Conservation (phyloP, 2,888 invertebrate species). For the Oithona nana region DNA sequence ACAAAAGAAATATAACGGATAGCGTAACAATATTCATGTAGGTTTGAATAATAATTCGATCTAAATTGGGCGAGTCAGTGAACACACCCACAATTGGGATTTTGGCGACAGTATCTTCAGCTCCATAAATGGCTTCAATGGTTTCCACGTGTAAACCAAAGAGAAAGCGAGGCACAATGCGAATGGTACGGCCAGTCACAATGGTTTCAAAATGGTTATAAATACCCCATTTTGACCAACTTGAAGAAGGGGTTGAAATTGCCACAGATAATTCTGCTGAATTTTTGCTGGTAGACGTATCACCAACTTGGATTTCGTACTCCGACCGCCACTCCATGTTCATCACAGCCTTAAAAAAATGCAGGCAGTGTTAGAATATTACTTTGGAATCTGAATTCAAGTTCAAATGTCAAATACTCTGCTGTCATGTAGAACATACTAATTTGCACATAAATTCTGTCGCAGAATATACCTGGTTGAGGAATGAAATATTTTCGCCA, state of each 20-base stretch:
- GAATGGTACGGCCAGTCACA: not conserved
- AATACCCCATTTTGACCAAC: not conserved
- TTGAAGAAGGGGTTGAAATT: not conserved
- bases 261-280: not conserved
- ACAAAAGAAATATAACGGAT: slow-evolving; percentile 6
- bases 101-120: not conserved
- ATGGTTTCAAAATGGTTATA: slow-evolving; percentile 7
- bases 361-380: no score
- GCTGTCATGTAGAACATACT: no score
- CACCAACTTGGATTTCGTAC: not conserved
- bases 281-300: not conserved
- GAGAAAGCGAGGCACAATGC: slow-evolving; percentile 4
- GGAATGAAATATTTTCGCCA: slow-evolving; percentile 1
- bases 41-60: slow-evolving; percentile 4
- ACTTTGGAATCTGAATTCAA: no score
- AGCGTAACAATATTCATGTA: slow-evolving; percentile 9
- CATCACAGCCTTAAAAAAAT: slow-evolving; percentile 6
- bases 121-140: not conserved
- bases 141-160: slow-evolving; percentile 4
- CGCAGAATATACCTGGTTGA: not conserved
- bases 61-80: not conserved
- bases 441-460: not conserved
- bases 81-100: slow-evolving; percentile 7
- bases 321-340: slow-evolving; percentile 8
- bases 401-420: no score